Percentiles rank a stretch among this genome's conserved stretches.
phyloP scores from a whole-genome alignment of 2,113 vertebrate species.

The Scomber japonicus region DNA sequence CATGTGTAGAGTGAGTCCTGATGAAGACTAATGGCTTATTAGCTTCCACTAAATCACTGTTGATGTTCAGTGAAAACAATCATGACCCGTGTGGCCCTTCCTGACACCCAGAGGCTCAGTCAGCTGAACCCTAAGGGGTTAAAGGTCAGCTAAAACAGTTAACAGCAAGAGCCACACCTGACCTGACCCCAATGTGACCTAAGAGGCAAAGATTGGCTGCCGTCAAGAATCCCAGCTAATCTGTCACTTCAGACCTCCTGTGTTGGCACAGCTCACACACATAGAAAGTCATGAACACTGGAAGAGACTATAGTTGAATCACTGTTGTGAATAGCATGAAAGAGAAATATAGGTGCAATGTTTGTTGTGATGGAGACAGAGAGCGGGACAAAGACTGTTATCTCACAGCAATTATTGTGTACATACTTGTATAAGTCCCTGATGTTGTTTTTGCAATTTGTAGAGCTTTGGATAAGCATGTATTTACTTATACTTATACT shows the following conservation, averaged over 20 bases:
- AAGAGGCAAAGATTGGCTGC: constrained; percentile 46
- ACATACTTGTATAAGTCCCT: too few relatives aligned
- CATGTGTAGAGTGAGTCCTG: constrained; percentile 42
- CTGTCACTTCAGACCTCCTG: constrained; percentile 55
- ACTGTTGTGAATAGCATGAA: neutral
- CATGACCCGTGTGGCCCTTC: constrained; percentile 64
- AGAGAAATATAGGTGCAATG: neutral
- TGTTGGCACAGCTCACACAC: constrained; percentile 19
- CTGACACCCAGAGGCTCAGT: constrained; percentile 47
- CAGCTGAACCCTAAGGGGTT: constrained; percentile 61
- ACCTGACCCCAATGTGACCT: constrained; percentile 64
- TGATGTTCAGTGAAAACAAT: constrained; percentile 79
- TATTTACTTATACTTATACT: too few relatives aligned
- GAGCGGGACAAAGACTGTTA: neutral
- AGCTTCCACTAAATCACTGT: constrained; percentile 73
- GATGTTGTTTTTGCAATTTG: too few relatives aligned
- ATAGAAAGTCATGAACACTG: constrained; percentile 12
- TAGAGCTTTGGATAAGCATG: too few relatives aligned
- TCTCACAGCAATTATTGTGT: neutral
- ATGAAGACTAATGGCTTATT: constrained; percentile 79
- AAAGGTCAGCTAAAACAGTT: constrained; percentile 74
- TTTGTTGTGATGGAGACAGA: constrained; percentile 3
- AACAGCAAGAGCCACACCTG: constrained; percentile 66
- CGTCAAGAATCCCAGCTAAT: constrained; percentile 49
- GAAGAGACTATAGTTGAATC: neutral